Base-by-base conservation (phyloP, 2,888 invertebrate species). In the Junonia oenone region DNA sequence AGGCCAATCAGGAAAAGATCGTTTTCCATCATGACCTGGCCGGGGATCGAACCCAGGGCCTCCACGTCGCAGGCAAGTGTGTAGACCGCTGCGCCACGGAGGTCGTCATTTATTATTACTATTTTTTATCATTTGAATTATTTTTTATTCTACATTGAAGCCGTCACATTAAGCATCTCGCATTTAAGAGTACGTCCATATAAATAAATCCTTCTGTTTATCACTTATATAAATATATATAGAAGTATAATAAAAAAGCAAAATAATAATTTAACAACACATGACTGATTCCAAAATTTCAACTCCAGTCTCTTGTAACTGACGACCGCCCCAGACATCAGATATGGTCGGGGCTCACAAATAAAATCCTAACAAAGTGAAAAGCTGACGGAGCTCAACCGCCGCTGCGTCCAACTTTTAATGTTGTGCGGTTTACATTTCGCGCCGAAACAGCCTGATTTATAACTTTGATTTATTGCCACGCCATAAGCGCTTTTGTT, bases 341-440 rank as follows among this genome's bases (percentile, higher is more conserved):
- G 76, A 78, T 76, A 78, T 64, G 68, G 62, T 54, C 51, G 62
- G 68, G 64, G 51, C 63, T 71, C 71, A 64, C 69, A 70, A 74
- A 75, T 76, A 75, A 78, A 81, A 79, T 69, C 72, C 72, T 72
- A 68, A 76, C 80, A 82, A 81, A 83, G 80, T 83, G 82, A 80
- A 81, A 79, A 82, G 78, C 76, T 71, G 75, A 68, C 51, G 60
- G 22, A 22, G 22, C 60, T 55, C 62, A 14, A 64, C 63, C 65
- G 66, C 63, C 63, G 56, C 64, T 61, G 62, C 66, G 61, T 61
- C 61, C 67, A 69, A 72, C 71, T 73, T 76, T 72, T 75, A 73
- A 76, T 73, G 74, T 72, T 63, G 61, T 63, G 65, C 60, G 67
- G 70, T 68, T 66, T 67, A 71, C 69, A 67, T 69, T 66, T 64